Evolutionary conservation across 1,140 invertebrate genomes (phyloP).

Genomic region (Heterodera carotae): DNA sequence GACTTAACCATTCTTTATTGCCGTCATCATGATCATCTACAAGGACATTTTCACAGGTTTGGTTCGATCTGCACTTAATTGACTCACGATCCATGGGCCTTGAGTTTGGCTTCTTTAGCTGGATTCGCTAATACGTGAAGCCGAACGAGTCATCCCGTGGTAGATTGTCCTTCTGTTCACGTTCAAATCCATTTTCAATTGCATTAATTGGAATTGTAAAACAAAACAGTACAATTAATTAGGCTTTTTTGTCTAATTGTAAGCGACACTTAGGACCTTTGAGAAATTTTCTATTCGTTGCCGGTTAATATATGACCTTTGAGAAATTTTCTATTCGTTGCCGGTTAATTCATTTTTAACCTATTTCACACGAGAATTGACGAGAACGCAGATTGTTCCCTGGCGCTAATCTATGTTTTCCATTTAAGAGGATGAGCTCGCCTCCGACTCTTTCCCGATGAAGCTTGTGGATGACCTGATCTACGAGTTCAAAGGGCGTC

Average conservation of each 20-base stretch:
- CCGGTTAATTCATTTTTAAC: no score
- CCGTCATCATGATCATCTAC: constrained; percentile 84
- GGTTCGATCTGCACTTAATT: constrained; percentile 57
- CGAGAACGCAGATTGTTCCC: no score
- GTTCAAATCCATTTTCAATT: constrained; percentile 20
- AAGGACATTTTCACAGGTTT: constrained; percentile 89
- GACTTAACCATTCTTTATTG: no score
- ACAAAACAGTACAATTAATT: constrained; percentile 11
- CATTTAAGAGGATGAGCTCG: constrained; percentile 84
- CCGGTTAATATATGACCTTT: no score
- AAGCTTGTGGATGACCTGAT: constrained; percentile 86
- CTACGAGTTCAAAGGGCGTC: constrained; percentile 90
- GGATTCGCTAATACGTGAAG: constrained; percentile 21
- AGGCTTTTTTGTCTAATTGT: neutral
- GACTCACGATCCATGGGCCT: constrained; percentile 41
- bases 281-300: no score
- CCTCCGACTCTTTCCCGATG: constrained; percentile 93
- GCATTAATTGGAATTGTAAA: constrained; percentile 10
- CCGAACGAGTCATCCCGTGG: constrained; percentile 53
- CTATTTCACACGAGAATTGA: no score
- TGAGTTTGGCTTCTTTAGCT: constrained; percentile 43
- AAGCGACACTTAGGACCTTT: neutral
- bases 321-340: no score
- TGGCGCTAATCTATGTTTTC: no score
- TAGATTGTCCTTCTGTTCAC: constrained; percentile 18